A percentile compares a stretch with the other conserved stretches of the same genome.
Conservation (phyloP, 2,888 invertebrate genomes). For the Bombylius discolor region DNA sequence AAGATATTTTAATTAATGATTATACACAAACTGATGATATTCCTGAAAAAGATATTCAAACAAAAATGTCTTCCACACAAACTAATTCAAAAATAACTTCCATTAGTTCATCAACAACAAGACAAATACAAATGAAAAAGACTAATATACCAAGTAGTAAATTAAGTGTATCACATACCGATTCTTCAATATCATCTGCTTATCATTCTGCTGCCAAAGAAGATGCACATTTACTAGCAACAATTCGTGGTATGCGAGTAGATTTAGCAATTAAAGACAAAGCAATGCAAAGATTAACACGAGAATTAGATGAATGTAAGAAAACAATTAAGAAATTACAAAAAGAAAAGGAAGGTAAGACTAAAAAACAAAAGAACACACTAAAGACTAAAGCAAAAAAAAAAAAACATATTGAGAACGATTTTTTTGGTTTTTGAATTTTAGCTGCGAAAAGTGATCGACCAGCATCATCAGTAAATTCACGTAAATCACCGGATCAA, state of each 20-base stretch:
- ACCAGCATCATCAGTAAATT: constrained; percentile 19
- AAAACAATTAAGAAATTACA: constrained; percentile 64
- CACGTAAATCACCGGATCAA: constrained; percentile 22
- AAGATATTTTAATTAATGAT: constrained; percentile 2
- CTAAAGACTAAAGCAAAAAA: background rate
- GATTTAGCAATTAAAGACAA: constrained; percentile 64
- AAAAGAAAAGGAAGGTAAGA: constrained; percentile 55
- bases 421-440: constrained; percentile 2
- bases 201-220: constrained; percentile 44
- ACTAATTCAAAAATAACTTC: constrained; percentile 35
- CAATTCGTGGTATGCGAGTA: constrained; percentile 62
- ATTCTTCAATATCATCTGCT: constrained; percentile 32
- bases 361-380: background rate
- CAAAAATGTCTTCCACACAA: constrained; percentile 33
- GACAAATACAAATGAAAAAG: constrained; percentile 29
- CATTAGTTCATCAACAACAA: constrained; percentile 3
- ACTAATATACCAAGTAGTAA: background rate
- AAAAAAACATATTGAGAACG: background rate
- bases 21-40: constrained; percentile 34
- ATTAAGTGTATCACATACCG: constrained; percentile 39
- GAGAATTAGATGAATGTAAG: constrained; percentile 61
- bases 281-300: constrained; percentile 53
- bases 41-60: constrained; percentile 24
- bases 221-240: constrained; percentile 63
- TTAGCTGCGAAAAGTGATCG: constrained; percentile 17